Base-by-base conservation (phyloP, 2,888 invertebrate genomes). In the Oscheius myriophilus region DNA sequence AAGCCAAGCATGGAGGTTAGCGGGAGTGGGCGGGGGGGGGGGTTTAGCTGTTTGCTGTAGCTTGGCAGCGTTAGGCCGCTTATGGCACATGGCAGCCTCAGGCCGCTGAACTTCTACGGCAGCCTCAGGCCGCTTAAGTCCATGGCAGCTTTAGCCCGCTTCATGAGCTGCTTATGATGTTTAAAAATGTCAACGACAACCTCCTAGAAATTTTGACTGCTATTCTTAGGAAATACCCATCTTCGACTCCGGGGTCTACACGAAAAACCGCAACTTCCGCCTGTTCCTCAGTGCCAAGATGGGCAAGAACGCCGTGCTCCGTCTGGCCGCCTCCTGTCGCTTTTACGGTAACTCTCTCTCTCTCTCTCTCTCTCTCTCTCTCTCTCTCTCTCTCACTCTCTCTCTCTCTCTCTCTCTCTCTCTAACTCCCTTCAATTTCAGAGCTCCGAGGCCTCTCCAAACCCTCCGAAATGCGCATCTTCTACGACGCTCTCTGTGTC, bases 241-340 rank as follows among this genome's bases (percentile, higher is more conserved):
- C 14, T 76, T 69, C 55, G 80, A 79, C 55, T 26, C 64, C 4
- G 66, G 65, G 11, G 80, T 79, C 6, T 79, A 81, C 53, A 57
- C 80, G 41, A 77, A 69, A 43, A 82, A 82, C 52, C 49, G 82
- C 16, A 73, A 75, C 25, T 82, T 82, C 52, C 75, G 82, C 6
- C 64, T 82, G 12, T 73, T 71, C 18, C 62, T 68, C 0, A 80
- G 79, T 23, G 68, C 82, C 7, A 82, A 82, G 67, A 61, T 73
- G 45, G 81, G 77, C 12, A 81, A 79, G 57, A 42, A 69, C 12
- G 52, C 67, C 25, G 51, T 39, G 0, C 53, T 81, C 43, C 59
- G 72, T 23, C 54, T 68, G 33, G 71, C 79, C 1, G 63, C 62
- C 14, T 71, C 64, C 41, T 82, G 81, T 65, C 52, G 55, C 23